A percentile compares a stretch with the other conserved stretches of the same genome.
These are phyloP conservation scores for Pogonocichla stellata DNA, from an alignment of 2,113 vertebrate species.

Conservation along the genomic window DNA sequence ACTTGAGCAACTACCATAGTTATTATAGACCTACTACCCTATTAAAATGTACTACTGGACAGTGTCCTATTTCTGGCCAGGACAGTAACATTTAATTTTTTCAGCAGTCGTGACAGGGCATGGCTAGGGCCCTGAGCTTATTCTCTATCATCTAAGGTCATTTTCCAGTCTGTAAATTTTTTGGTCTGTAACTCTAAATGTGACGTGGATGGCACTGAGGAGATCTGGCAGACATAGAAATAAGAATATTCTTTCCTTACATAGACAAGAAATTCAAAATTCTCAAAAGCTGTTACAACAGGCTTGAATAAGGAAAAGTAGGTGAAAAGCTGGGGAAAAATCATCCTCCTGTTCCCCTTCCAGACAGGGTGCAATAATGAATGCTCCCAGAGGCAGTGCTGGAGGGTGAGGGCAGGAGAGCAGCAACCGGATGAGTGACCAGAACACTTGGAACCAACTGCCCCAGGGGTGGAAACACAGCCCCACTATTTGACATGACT, in stretches of 20 bases:
- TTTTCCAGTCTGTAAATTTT: background rate
- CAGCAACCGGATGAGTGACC: background rate
- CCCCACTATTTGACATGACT: background rate
- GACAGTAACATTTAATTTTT: background rate
- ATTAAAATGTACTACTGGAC: background rate
- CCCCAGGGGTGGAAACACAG: background rate
- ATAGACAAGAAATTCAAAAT: background rate
- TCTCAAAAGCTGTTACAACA: background rate
- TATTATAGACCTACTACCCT: background rate
- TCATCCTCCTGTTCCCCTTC: background rate
- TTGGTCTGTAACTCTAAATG: background rate
- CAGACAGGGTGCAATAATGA: background rate
- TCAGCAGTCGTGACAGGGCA: background rate
- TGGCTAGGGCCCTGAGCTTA: background rate
- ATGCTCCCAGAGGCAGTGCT: background rate
- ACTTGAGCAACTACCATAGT: background rate
- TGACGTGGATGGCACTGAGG: background rate
- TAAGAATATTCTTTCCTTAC: background rate
- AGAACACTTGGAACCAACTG: background rate
- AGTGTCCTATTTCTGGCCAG: background rate
- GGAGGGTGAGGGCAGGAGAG: background rate
- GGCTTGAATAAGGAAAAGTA: background rate
- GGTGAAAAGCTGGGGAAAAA: background rate
- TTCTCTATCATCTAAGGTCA: background rate
- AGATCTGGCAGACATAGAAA: background rate